Base-by-base conservation (phyloP, 2,888 invertebrate species). In the Mesorhabditis spiculigera region DNA sequence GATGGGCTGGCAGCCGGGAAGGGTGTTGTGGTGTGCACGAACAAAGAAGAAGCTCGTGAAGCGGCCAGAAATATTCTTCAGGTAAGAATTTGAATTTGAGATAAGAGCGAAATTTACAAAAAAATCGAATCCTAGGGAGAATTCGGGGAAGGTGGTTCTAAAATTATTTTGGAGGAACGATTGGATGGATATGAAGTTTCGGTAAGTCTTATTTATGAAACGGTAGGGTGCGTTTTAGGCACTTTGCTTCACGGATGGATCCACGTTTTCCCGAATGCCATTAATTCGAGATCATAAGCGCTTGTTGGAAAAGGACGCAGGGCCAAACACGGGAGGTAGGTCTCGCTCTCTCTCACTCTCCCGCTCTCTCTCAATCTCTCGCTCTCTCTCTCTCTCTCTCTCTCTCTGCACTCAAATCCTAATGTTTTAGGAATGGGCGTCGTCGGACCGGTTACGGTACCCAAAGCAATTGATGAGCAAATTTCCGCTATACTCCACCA, bases 281-380 rank as follows among this genome's bases (percentile, higher is more conserved):
- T 93, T 95, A 0, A 91, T 94, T 0, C 96, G 96, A 87, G 97
- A 98, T 88, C 95, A 97, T 88, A 98, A 98, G 87, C 90, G 95
- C 58, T 90, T 95, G 69, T 90, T 91, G 67, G 92, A 95, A 78
- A 91, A 91, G 0, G 96, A 97, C 88, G 10, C 58, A 13, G 79
- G 79, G 4, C 79, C 79, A 4, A 79, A 79, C 65, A 79, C 79
- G 43, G 79, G 78, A 74, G 10, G 42, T 8, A 50, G 3, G 0
- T 67, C 13, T n/a, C 13, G 5, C 13, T 43, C 8, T n/a, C 58
- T 10, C 8, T 50, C 58, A 2, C 28, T 28, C 28, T 28, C 28
- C 28, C 28, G 1, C 28, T 3, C 28, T 28, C 28, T 28, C n/a
- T n/a, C n/a, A n/a, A n/a, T n/a, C n/a, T n/a, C n/a, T 28, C 28